Evolutionary conservation across 2,113 vertebrate species (phyloP), one percentile per base, ranked within the genome.

Genomic region (Myiozetetes cayanensis): DNA sequence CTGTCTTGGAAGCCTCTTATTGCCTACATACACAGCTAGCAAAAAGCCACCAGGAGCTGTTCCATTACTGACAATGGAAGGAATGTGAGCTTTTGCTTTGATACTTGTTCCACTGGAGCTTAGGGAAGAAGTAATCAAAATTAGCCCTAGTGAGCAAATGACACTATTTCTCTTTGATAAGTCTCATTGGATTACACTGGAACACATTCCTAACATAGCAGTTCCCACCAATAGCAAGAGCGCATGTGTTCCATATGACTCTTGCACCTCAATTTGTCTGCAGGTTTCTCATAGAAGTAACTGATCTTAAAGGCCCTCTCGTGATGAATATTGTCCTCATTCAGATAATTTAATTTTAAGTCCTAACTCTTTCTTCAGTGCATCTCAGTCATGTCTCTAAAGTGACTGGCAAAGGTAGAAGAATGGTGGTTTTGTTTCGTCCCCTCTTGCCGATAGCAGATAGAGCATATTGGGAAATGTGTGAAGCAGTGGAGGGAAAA

Each of bases 61-160:
- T 91, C 87, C 76, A 44, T 87, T 87, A 80, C 84, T 87, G 83
- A 72, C 89, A 68, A 62, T 63, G 59, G 93, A 93, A 94, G 65
- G 85, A 93, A 90, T 82, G 83, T 17, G 33, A 83, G 18, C 72
- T 71, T 94, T 94, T 39, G 55, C 85, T 93, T 95, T 85, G 90
- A 92, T 95, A 66, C 67, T 90, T 73, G 59, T 70, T 93, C 80
- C 50, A 71, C 46, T 39, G 62, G 19, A 73, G 52, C n/a, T 95
- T 86, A 91, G 68, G 66, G 61, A 84, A 90, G 85, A 91, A 90
- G 68, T 41, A 93, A 93, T 89, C 78, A 87, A 92, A 89, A 95
- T 90, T 91, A 96, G 62, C 41, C 58, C 72, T n/a, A 58, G 50
- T 71, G 92, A 91, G 63, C 43, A 72, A 95, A 87, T 61, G 74